These are phyloP conservation scores for Epinephelus malabaricus DNA, from an alignment of 2,797 vertebrate species.

Conservation along the genomic window DNA sequence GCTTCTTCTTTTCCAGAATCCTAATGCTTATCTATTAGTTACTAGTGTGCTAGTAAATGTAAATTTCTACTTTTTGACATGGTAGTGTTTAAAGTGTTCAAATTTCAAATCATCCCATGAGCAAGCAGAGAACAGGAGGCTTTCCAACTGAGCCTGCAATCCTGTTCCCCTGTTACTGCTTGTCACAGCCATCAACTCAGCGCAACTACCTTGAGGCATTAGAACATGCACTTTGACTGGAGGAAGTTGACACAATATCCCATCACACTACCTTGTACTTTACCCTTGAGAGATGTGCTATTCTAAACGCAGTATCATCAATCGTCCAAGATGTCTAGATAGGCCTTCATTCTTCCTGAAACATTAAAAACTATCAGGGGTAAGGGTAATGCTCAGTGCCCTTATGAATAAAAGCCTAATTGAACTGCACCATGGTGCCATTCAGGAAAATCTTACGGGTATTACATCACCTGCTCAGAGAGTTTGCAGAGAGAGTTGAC, in stretches of 20 bases:
- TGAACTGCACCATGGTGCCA: neutral
- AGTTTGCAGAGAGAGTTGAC: neutral
- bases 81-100: neutral
- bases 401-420: neutral
- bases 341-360: neutral
- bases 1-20: neutral
- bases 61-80: neutral
- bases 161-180: constrained; percentile 1
- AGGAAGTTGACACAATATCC: constrained; percentile 6
- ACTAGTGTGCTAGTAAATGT: neutral
- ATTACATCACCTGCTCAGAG: neutral
- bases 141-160: constrained; percentile 8
- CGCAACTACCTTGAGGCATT: neutral
- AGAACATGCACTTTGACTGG: neutral
- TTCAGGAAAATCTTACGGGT: neutral
- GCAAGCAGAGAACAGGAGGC: neutral
- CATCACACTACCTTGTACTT: neutral
- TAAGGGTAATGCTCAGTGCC: too few species aligned
- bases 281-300: neutral
- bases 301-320: neutral
- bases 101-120: neutral
- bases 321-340: neutral
- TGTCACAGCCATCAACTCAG: neutral
- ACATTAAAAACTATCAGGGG: neutral
- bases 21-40: neutral